Evolutionary conservation across 1,140 invertebrate species (phyloP), one percentile per base, ranked within the genome.

Genomic region (Cataglyphis hispanica): DNA sequence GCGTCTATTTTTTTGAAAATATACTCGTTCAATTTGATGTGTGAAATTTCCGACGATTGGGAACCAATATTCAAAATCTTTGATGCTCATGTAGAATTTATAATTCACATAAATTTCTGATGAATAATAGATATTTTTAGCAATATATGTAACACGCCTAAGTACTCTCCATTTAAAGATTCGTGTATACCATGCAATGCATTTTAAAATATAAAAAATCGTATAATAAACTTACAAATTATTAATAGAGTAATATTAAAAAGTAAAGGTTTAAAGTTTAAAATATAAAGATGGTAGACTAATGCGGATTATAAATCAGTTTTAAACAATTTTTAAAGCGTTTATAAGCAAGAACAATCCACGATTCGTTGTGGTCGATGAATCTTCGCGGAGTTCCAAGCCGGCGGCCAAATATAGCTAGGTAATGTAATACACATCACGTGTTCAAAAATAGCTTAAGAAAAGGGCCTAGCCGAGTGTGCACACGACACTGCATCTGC

Each of bases 341-440:
- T 75, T 0, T 43, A 2, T 31, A 84, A 67, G 37, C 22, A 63
- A 83, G 22, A 64, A 53, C 43, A 27, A 60, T 19, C 10, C 22
- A 31, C 37, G 13, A 43, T 43, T 31, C 8, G 58, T 13, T 70
- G 27, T 37, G 5, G 78, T 90, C 72, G 72, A 80, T 10, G 67
- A 88, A 83, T 86, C 76, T 90, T 88, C 87, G 84, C 67, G 67
- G 87, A 91, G 87, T 90, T 87, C 88, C 84, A 60, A 46, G 53
- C 61, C 87, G 80, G 91, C 87, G 84, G 86, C 94, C 94, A 95
- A 95, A 94, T 95, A 95, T 95, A 95, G 94, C 76, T 50, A 74
- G 87, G 94, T 94, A 94, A 95, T 95, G 94, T 94, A 95, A 95
- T 94, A 94, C 93, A 95, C 91, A 91, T 94, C 91, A 95, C 91